A percentile compares a stretch with the other conserved stretches of the same genome.
Conservation (phyloP, 2,797 vertebrate species). For the Diceros bicornis region DNA sequence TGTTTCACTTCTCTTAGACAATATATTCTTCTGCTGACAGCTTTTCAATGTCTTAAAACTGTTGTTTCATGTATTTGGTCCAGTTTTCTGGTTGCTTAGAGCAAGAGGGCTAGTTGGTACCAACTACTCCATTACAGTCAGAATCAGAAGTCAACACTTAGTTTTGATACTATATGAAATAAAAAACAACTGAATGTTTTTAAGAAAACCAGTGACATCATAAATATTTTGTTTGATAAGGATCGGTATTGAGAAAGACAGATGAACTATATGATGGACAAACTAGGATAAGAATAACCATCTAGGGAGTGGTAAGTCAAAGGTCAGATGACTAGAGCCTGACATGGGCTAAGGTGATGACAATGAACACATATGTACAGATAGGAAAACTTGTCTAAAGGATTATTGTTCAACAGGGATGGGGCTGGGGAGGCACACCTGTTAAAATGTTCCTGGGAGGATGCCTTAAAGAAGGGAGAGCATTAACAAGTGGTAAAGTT, state of each 20-base stretch:
- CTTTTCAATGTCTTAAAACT: not conserved
- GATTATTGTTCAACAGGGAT: not conserved
- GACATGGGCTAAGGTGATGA: not conserved
- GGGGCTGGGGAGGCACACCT: not conserved
- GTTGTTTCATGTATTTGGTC: not conserved
- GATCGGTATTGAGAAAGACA: not conserved
- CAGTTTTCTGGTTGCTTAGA: not conserved
- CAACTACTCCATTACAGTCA: not conserved
- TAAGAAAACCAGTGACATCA: not conserved
- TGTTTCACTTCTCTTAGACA: not conserved
- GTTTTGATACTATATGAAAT: not conserved
- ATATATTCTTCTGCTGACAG: not conserved
- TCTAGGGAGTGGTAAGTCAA: not conserved
- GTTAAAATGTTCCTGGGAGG: not conserved
- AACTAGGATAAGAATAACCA: not conserved
- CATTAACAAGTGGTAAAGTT: not conserved
- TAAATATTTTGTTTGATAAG: not conserved
- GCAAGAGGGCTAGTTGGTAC: not conserved
- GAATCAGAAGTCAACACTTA: slow-evolving; percentile 38
- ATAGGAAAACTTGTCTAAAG: not conserved
- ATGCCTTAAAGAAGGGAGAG: not conserved
- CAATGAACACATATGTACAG: not conserved
- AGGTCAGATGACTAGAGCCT: not conserved
- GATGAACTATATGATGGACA: not conserved
- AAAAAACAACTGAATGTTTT: not conserved